These are phyloP conservation scores for Panthera uncia DNA, from an alignment of 2,113 vertebrate genomes.

Conservation along the genomic window DNA sequence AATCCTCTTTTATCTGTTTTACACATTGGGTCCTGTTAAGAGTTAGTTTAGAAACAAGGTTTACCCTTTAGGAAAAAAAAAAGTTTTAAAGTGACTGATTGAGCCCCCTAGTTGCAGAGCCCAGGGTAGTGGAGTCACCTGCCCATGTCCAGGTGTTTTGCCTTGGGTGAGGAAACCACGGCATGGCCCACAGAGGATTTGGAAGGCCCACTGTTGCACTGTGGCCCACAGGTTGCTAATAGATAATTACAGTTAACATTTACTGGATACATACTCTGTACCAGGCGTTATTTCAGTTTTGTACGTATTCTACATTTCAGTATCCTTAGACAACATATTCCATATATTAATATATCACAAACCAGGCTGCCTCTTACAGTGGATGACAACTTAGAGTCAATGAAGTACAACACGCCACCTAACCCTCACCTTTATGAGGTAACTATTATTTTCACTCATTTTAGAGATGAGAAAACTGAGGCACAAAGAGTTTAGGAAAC, in stretches of 20 bases:
- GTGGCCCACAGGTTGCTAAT: neutral
- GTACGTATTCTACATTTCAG: neutral
- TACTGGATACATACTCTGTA: neutral
- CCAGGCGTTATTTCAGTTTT: neutral
- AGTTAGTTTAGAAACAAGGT: neutral
- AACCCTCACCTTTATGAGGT: neutral
- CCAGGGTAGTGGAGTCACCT: no score
- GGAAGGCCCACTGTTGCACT: neutral
- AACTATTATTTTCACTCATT: neutral
- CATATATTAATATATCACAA: neutral
- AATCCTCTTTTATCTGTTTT: neutral
- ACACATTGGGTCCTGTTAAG: neutral
- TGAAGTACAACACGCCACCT: neutral
- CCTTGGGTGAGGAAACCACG: neutral
- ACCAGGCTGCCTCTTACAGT: neutral
- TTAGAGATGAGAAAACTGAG: neutral
- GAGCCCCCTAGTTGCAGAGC: neutral
- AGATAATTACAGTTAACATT: neutral
- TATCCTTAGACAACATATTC: neutral
- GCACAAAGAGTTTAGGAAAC: neutral
- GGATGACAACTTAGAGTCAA: neutral
- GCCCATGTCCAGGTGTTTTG: neutral
- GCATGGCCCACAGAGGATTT: accelerated
- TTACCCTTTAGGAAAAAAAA: neutral
- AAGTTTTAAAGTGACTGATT: neutral